Evolutionary conservation across 92 coral and sea anemone species (phyloP), one percentile per base, ranked within the genome.

Genomic region (Hydrozoanthus gracilis): DNA sequence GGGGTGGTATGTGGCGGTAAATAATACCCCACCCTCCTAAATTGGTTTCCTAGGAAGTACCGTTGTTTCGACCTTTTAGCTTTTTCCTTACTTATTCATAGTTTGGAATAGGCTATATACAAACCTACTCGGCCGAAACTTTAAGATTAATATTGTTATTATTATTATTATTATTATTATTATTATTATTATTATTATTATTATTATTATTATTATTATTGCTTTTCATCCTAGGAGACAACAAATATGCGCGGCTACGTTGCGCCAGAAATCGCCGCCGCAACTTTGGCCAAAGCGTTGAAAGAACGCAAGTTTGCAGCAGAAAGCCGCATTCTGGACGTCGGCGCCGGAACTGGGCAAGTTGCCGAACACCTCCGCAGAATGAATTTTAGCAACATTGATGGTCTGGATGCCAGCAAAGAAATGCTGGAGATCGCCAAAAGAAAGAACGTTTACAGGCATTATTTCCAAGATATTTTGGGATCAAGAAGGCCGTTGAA

Each of bases 291-390:
- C 51, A 76, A 86, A 64, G 88, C 72, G 47, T 91, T 96, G 3
- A 86, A 95, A 20, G 75, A 93, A 78, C 54, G 72, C 50, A 84
- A 90, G n/a, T 82, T 79, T 77, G 54, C 77, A 35, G 86, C 73
- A 69, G 86, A 84, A 64, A 83, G 91, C 44, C 82, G 79, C 10
- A 95, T 96, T 76, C 88, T 97, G 48, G 99, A 97, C 68, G 95
- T 97, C 66, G 99, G 99, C 3, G 91, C 95, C 2, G 99, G 99
- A 1, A 93, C 99, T 4, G 99, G 99, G 4, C 82, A 95, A 44
- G 97, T 92, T 15, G 99, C 88, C 44, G 95, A 93, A 76, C 92
- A 82, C 20, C 88, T 97, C 49, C 54, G 46, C 44, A 95, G 89
- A 47, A 80, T 88, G 54, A 86, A 89, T 48, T 96, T 91, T 86